Base-by-base conservation (phyloP, 2,113 vertebrate species). In the Aegithalos caudatus region DNA sequence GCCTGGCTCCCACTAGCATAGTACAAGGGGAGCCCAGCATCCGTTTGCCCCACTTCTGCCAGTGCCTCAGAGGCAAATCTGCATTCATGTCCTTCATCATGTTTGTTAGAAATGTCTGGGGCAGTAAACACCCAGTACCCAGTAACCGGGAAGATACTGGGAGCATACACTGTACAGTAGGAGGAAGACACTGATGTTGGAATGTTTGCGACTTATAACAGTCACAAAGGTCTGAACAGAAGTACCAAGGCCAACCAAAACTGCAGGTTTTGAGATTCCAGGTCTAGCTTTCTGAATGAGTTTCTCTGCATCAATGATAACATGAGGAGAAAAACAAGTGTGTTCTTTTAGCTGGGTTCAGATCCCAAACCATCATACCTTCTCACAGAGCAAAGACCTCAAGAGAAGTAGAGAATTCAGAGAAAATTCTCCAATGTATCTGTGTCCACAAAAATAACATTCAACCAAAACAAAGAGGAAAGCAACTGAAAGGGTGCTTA, bases 1-100 rank as follows among this genome's bases (percentile, higher is more conserved):
- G 6, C 27, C 40, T 3, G 2, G 20, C 24, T 80, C 72, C 20
- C 2, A 0, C 28, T 14, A 28, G 14, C 16, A 18, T 0, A 1
- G 37, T 2, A 10, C 33, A 33, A 70, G 70, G 17, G 27, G 8
- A 87, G 21, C 48, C 37, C 3, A 1, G 29, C 4, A 6, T 35
- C 37, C 24, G 4, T 40, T 40, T 65, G 28, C 22, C 8, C 37
- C 64, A 15, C 12, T 54, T 56, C 13, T 44, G 38, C 24, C 5
- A 4, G 13, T 19, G 23, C 6, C 23, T 24, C 23, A 14, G 42
- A 62, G 48, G 31, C 48, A 67, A 51, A 74, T 29, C 11, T 40
- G 10, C 24, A 11, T 60, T 64, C 11, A 0, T 38, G 28, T 54
- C 33, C 47, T 53, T 87, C 44, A 23, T 19, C 12, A 2, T 1